Conservation (phyloP, 2,888 invertebrate species). For the Trichogramma dendrolimi region DNA sequence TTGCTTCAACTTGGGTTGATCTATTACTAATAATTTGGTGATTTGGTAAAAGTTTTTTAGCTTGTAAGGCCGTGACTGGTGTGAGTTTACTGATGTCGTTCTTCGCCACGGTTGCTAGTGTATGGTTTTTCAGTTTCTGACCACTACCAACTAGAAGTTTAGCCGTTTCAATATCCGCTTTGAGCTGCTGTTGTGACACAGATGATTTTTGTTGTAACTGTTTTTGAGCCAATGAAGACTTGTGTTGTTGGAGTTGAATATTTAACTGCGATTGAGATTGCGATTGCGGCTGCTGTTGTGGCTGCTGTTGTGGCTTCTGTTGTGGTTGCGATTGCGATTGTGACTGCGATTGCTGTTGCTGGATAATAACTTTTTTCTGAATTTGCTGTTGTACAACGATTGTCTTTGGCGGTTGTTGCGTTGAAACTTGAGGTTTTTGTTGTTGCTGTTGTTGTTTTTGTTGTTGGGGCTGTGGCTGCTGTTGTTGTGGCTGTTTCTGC, state of each 20-base stretch:
- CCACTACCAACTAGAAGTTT: slow-evolving; percentile 22
- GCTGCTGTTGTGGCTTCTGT: neutral
- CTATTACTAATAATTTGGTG: slow-evolving; percentile 32
- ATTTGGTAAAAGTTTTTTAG: slow-evolving; percentile 39
- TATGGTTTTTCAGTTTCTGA: slow-evolving; percentile 46
- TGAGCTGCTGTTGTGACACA: slow-evolving; percentile 24
- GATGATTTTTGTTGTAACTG: slow-evolving; percentile 31
- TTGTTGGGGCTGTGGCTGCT: slow-evolving; percentile 20
- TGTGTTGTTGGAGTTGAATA: too few species aligned
- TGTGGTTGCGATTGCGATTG: slow-evolving; percentile 1
- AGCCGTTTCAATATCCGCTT: neutral
- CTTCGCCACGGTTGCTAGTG: slow-evolving; percentile 34
- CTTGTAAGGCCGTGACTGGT: slow-evolving; percentile 35
- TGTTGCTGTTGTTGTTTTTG: slow-evolving; percentile 5
- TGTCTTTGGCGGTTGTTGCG: slow-evolving; percentile 23
- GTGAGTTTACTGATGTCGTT: slow-evolving; percentile 42
- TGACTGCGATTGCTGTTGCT: too few species aligned
- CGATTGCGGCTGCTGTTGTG: slow-evolving; percentile 15
- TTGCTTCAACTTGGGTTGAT: slow-evolving; percentile 35
- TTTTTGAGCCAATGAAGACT: slow-evolving; percentile 21
- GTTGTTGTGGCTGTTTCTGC: slow-evolving; percentile 29
- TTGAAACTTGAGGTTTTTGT: slow-evolving; percentile 29
- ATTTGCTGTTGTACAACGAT: too few species aligned
- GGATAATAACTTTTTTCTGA: too few species aligned
- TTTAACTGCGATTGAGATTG: slow-evolving; percentile 11